phyloP scores from a whole-genome alignment of 2,113 vertebrate genomes.

The Stercorarius parasiticus region DNA sequence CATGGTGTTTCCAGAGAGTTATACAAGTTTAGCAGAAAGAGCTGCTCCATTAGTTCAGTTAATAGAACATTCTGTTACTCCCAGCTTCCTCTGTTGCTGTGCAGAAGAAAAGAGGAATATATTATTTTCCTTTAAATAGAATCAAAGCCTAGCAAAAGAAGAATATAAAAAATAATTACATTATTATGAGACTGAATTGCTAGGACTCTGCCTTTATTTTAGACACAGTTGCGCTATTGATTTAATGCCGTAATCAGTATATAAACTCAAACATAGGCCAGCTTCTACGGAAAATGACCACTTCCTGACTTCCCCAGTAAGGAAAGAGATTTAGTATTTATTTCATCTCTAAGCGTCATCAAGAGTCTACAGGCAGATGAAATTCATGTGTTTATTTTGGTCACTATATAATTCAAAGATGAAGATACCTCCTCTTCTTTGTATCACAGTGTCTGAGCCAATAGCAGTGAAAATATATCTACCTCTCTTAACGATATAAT shows the following conservation, averaged over 20 bases:
- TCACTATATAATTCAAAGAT: not conserved
- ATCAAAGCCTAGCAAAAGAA: not conserved
- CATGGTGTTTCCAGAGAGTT: conserved; percentile 22
- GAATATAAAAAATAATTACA: conserved; percentile 25
- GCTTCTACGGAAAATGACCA: not conserved
- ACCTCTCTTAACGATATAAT: not conserved
- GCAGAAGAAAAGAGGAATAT: conserved; percentile 9
- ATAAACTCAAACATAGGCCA: not conserved
- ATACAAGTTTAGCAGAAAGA: conserved; percentile 46
- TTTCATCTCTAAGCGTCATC: not conserved
- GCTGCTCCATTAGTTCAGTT: conserved; percentile 60
- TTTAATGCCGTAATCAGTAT: conserved; percentile 12
- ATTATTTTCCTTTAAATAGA: conserved; percentile 29
- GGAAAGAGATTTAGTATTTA: not conserved
- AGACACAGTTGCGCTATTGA: not conserved
- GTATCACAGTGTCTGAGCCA: not conserved
- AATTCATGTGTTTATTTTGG: not conserved
- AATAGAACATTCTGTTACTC: conserved; percentile 64
- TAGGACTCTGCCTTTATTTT: not conserved
- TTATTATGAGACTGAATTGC: conserved; percentile 32
- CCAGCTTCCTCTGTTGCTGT: not conserved
- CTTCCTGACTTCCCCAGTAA: not conserved
- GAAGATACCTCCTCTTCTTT: not conserved
- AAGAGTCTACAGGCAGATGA: not conserved
- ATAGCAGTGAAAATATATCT: not conserved